Evolutionary conservation across 2,888 invertebrate species (phyloP), one percentile per base, ranked within the genome.

Genomic region (Chalcosyrphus nemorum): DNA sequence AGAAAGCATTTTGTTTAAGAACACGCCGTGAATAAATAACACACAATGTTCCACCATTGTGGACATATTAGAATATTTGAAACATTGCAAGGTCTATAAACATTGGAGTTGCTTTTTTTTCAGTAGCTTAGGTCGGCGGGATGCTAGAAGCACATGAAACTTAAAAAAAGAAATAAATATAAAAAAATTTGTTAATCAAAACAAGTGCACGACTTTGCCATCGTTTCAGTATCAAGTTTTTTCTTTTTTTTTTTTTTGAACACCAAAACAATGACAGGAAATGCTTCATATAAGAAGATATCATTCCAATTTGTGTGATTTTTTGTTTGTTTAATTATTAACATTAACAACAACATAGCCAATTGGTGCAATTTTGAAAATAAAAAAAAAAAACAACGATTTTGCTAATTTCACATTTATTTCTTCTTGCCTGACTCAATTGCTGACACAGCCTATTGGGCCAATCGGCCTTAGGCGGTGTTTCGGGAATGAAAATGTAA

Each of bases 401-500:
- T 81, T 63, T 43, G 50, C 35, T 57, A 19, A 57, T 81, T 81
- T 86, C 52, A 81, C 74, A 81, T 85, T 85, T 85, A 82, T 84
- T 76, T 78, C 68, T 81, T 88, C 91, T 92, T 94, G 94, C 94
- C 94, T 94, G 94, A 89, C 92, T 92, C 90, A 97, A 93, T 92
- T 96, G 96, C 90, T 93, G 93, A 92, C 96, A 97, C 88, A 97
- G 92, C 89, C 93, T 94, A 88, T 94, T 93, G 88, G 94, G 94
- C 97, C 97, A 97, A 91, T 95, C 95, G 86, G 91, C 91, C 88
- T 89, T 95, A 90, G 97, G 96, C 89, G 97, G 97, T 93, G 95
- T 95, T 93, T 97, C 97, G 87, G 97, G 97, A 91, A 97, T 95
- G 93, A 97, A 97, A 91, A 95, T 94, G 94, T 94, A 96, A 92